Evolutionary conservation across 30 jellyfish, hydroid and myxozoan genomes (phyloP), one percentile per base, ranked within the genome.

Genomic region (Aurelia aurita): DNA sequence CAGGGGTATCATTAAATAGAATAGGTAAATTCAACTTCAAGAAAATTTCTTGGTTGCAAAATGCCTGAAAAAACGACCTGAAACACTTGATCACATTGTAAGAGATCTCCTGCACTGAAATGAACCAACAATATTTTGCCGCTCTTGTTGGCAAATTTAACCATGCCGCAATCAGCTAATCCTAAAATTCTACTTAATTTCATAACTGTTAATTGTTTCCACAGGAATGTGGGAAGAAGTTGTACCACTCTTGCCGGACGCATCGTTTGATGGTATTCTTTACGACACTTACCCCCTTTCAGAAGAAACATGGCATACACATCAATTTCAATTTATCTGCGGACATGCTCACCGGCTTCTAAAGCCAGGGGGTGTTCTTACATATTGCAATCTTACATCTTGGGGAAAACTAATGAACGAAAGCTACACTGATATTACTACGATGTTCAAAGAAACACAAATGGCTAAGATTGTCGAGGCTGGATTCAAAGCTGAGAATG

Each of bases 171-270:
- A 31, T 31, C 43, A 31, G 43, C 43, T 31, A 31, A 31, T 39
- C 51, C 51, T 39, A 39, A 39, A 39, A 39, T 39, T 39, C 16
- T 39, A 9, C 51, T 39, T 39, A 39, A 4, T 39, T 39, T 39
- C 15, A 39, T 39, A 39, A 4, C 14, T 39, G n/a, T 39, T 4
- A 9, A 39, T 71, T 53, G 28, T 16, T 28, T 53, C 53, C 73
- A 1, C 54, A 91, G 98, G 98, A 29, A 74, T 85, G 88, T 91
- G 98, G 98, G 96, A 91, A 72, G 96, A 91, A 16, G 98, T 91
- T 45, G 88, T 91, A 15, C 98, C 96, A 15, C 16, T 82, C 7
- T 58, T 91, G 23, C 85, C 85, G 51, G 96, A 91, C 62, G 87
- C 61, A 1, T 57, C 89, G 8, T 91, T 77, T 54, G 98, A 91